These are phyloP conservation scores for Chrosomus eos DNA, from an alignment of 2,797 vertebrate species.

Conservation along the genomic window DNA sequence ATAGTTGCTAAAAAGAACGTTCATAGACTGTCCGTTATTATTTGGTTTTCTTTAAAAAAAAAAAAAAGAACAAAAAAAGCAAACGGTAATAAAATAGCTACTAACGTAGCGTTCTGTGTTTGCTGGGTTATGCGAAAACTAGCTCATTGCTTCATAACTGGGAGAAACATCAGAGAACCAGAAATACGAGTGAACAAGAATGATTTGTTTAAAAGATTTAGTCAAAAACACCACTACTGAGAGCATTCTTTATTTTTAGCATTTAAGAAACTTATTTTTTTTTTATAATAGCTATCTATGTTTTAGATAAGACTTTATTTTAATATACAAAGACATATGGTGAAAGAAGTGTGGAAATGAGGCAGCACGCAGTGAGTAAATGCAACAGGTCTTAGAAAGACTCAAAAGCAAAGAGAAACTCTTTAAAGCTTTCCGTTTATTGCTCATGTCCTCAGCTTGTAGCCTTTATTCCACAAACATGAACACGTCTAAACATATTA, in stretches of 20 bases:
- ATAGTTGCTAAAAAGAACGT: too few species aligned
- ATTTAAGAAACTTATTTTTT: not conserved
- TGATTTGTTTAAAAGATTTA: not conserved
- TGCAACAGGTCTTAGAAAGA: not conserved
- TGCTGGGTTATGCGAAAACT: not conserved
- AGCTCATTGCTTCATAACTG: not conserved
- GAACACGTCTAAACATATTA: conserved; percentile 34
- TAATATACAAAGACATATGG: not conserved
- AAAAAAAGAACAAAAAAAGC: too few species aligned
- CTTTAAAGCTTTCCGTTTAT: conserved; percentile 50
- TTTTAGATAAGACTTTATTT: not conserved
- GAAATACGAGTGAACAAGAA: not conserved
- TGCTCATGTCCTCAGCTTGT: conserved; percentile 46
- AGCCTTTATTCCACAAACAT: conserved; percentile 41
- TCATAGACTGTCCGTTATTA: too few species aligned
- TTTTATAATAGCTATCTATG: not conserved
- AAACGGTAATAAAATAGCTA: not conserved
- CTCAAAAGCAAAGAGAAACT: not conserved
- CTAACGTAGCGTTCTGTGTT: not conserved
- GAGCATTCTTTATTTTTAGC: too few species aligned
- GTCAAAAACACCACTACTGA: too few species aligned
- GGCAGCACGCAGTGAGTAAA: not conserved
- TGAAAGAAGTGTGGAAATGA: not conserved
- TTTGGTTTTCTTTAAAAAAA: too few species aligned
- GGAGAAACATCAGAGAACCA: not conserved